These are phyloP conservation scores for Pollicipes pollicipes DNA, from an alignment of 1,140 invertebrate species.

Conservation along the genomic window DNA sequence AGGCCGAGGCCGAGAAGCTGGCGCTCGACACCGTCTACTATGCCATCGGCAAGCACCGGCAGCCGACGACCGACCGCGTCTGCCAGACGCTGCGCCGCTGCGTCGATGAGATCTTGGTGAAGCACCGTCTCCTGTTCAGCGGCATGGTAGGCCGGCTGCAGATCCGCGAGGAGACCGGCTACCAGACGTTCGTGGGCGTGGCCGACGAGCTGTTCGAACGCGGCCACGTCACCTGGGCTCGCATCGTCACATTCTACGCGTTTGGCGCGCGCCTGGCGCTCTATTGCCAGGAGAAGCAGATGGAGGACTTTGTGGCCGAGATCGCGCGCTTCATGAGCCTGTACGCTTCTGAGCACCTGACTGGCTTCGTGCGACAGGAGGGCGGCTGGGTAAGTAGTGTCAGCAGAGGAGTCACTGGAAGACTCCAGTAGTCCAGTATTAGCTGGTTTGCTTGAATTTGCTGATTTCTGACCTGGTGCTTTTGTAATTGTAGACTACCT, in stretches of 20 bases:
- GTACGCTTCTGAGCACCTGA: slow-evolving; percentile 28
- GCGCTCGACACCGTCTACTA: slow-evolving; percentile 4
- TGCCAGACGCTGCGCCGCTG: slow-evolving; percentile 26
- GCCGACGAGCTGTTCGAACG: slow-evolving; percentile 39
- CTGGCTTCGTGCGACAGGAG: slow-evolving; percentile 26
- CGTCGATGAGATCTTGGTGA: slow-evolving; percentile 33
- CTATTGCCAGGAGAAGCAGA: slow-evolving; percentile 30
- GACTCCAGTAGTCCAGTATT: no score
- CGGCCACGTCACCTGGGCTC: slow-evolving; percentile 36
- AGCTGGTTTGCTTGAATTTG: no score
- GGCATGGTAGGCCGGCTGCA: slow-evolving; percentile 39
- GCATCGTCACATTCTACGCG: slow-evolving; percentile 38
- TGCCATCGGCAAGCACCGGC: background rate
- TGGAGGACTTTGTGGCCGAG: slow-evolving; percentile 21
- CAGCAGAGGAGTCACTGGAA: no score
- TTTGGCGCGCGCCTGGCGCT: slow-evolving; percentile 36
- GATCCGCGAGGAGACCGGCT: slow-evolving; percentile 31
- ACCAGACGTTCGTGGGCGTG: slow-evolving; percentile 35
- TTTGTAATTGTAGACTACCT: no score
- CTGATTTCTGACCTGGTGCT: no score
- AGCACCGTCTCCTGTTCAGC: slow-evolving; percentile 38
- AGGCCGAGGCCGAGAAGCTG: slow-evolving; percentile 1
- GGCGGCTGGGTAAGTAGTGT: slow-evolving; percentile 29
- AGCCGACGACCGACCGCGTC: slow-evolving; percentile 13
- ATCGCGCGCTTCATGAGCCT: slow-evolving; percentile 27